Percentiles rank a stretch among this genome's conserved stretches.
phyloP scores from a whole-genome alignment of 2,113 vertebrate species.

The Clarias macrocephalus region DNA sequence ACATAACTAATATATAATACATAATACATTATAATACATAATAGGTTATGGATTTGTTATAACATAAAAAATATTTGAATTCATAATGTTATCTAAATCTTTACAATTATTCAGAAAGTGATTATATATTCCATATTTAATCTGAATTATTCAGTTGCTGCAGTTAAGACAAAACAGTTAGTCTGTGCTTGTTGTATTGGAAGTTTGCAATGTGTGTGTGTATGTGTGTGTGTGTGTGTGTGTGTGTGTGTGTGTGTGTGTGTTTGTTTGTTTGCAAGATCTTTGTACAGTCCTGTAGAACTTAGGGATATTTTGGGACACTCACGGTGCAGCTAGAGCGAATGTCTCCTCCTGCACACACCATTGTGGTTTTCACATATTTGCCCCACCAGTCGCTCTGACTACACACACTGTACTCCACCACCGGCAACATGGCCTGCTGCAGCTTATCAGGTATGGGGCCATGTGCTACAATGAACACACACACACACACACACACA shows the following conservation, averaged over 20 bases:
- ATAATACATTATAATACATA: too few species aligned
- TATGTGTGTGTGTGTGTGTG: background rate
- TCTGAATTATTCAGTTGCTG: background rate
- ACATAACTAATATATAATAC: background rate
- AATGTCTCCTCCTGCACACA: conserved; percentile 75
- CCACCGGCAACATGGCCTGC: conserved; percentile 76
- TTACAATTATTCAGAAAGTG: background rate
- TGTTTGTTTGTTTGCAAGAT: too few species aligned
- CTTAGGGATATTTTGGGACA: background rate
- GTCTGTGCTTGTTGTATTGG: too few species aligned
- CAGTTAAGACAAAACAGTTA: background rate
- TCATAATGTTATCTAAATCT: background rate
- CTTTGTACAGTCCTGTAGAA: background rate
- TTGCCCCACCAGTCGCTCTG: conserved; percentile 70
- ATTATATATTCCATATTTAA: too few species aligned
- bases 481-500: conserved; percentile 10
- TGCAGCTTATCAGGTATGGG: conserved; percentile 76
- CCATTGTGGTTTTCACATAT: conserved; percentile 63
- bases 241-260: background rate
- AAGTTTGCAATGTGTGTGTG: background rate
- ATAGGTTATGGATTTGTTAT: too few species aligned
- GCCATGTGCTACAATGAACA: conserved; percentile 68
- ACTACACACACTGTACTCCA: conserved; percentile 68
- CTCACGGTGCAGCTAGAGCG: conserved; percentile 80
- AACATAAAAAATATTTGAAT: too few species aligned